Conservation (phyloP, 2,113 vertebrate species). For the Genyomyrus donnyi region DNA sequence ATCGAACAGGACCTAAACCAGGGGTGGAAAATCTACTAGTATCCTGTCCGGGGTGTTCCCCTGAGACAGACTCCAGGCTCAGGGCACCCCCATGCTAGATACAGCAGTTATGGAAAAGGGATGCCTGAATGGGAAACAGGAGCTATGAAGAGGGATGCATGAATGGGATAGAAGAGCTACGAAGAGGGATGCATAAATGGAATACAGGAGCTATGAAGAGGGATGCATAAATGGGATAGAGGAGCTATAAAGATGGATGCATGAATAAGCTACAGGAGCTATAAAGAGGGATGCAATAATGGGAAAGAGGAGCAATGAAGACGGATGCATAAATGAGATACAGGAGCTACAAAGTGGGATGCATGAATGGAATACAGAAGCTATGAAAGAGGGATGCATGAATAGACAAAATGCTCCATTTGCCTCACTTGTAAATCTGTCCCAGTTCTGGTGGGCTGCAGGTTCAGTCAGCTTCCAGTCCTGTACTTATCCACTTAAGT, state of each 20-base stretch:
- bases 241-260: neutral
- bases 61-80: neutral
- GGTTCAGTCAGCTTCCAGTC: neutral
- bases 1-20: neutral
- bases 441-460: neutral
- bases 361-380: neutral
- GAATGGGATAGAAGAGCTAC: neutral
- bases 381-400: neutral
- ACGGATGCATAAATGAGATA: neutral
- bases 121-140: neutral
- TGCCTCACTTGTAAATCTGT: neutral
- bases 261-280: too few species aligned
- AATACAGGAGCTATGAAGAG: too few species aligned
- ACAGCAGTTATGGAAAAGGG: neutral
- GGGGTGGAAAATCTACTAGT: neutral
- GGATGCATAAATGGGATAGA: neutral
- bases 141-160: neutral
- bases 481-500: neutral
- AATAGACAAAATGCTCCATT: neutral
- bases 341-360: neutral
- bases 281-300: too few species aligned
- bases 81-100: neutral
- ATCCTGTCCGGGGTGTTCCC: neutral
- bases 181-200: neutral
- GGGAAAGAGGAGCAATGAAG: neutral